These are phyloP conservation scores for Eilema caniola DNA, from an alignment of 2,888 invertebrate species.

Conservation along the genomic window DNA sequence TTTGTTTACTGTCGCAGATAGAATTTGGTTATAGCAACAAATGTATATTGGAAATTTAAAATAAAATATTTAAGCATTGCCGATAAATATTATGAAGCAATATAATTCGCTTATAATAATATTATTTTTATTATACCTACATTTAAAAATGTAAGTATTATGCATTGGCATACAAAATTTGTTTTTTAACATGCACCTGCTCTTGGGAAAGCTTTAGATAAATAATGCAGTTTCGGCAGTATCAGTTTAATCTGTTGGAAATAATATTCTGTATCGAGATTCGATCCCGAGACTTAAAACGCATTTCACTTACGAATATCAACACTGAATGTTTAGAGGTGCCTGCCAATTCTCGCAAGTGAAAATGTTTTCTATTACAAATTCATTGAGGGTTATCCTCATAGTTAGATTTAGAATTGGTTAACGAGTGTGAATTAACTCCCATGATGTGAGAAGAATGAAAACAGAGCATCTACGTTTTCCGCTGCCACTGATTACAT, in stretches of 20 bases:
- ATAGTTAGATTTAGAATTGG: background rate
- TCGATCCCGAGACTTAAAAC: background rate
- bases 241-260: background rate
- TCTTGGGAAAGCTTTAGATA: conserved; percentile 63
- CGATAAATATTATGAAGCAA: conserved; percentile 67
- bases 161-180: conserved; percentile 56
- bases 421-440: too few species aligned
- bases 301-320: too few species aligned
- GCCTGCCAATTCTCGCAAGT: too few species aligned
- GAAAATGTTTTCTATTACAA: too few species aligned
- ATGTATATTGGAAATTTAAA: conserved; percentile 54
- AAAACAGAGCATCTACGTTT: background rate
- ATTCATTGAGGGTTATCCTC: background rate
- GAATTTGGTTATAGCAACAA: conserved; percentile 45
- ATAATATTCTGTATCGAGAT: background rate
- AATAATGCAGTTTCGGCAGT: conserved; percentile 19
- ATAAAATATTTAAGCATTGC: conserved; percentile 42
- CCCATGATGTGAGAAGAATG: too few species aligned
- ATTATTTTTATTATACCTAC: too few species aligned
- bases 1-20: conserved; percentile 38
- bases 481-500: too few species aligned
- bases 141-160: conserved; percentile 61
- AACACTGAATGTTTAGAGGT: too few species aligned
- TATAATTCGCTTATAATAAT: conserved; percentile 80
- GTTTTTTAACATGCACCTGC: conserved; percentile 58